Base-by-base conservation (phyloP, 2,113 vertebrate genomes). In the Notarius lentiginosus region DNA sequence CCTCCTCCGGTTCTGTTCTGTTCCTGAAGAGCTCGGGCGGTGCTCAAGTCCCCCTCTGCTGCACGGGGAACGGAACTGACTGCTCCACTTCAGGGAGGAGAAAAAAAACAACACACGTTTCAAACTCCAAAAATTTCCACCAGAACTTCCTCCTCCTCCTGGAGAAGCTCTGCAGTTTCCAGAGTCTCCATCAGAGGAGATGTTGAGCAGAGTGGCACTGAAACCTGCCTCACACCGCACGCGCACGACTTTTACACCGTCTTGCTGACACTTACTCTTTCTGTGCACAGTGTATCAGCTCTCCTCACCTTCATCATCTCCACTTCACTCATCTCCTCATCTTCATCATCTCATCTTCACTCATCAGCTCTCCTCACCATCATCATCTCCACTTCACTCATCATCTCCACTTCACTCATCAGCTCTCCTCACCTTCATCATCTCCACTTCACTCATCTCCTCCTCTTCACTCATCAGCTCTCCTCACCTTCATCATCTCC, bases 141-240 rank as follows among this genome's bases (percentile, higher is more conserved):
- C 82, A 87, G 85, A 87, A 89, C 82, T 89, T 87, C 88, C 82
- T 87, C 68, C 82, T 72, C 8, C n/a, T 88, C 63, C 82, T 84
- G 63, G 55, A 84, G 80, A 17, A 66, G 11, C 82, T 24, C 63
- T 47, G 49, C n/a, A 83, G 30, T 81, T 61, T 61, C 49, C 65
- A 18, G 6, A 75, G 55, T 87, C 81, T 72, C 88, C 88, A 84
- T 75, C 83, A 61, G 88, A 84, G 56, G 73, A 73, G 55, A 70
- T 73, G 53, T 73, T 73, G 83, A 75, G 55, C 66, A 41, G 79
- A 41, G 30, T 1, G 18, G 14, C 18, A 61, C 51, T 30, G 53
- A 79, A 17, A 80, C 55, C 7, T 80, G 55, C 41, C 8, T 60
- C 79, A 34, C 55, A 53, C 24, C 49, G 1, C 49, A 30, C 24